Conservation (phyloP, 2,888 invertebrate species). For the Neoitamus cyanurus region DNA sequence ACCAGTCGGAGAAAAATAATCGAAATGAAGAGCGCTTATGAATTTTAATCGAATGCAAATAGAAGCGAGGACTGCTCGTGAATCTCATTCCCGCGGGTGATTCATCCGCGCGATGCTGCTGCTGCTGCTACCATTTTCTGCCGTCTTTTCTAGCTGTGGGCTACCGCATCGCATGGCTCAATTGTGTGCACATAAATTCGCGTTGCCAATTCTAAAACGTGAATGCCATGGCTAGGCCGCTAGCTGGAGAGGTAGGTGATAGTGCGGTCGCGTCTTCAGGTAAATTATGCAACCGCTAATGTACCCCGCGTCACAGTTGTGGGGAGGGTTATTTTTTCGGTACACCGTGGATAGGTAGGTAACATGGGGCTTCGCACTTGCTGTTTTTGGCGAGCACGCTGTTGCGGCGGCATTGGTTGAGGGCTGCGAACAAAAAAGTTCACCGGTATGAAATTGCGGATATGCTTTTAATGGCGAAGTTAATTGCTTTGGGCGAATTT, state of each 20-base stretch:
- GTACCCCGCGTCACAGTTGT: background rate
- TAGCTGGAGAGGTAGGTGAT: background rate
- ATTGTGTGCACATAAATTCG: background rate
- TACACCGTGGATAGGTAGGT: background rate
- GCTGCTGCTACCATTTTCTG: background rate
- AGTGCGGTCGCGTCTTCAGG: background rate
- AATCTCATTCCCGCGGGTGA: conserved; percentile 14
- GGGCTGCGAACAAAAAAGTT: background rate
- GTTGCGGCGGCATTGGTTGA: background rate
- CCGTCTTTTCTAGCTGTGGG: background rate
- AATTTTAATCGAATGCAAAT: conserved; percentile 40
- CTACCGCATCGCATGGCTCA: background rate
- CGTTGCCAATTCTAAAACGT: background rate
- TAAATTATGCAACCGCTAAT: background rate
- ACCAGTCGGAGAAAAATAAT: background rate
- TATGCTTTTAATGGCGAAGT: background rate
- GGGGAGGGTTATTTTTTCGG: background rate
- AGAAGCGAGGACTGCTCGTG: conserved; percentile 14
- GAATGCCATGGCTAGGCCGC: background rate
- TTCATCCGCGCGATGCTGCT: background rate
- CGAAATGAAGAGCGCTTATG: conserved; percentile 15
- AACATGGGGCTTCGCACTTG: background rate
- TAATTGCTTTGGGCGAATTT: background rate
- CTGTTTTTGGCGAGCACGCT: background rate
- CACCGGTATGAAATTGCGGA: background rate